Evolutionary conservation across 2,888 invertebrate species (phyloP), one percentile per base, ranked within the genome.

Genomic region (Eupithecia inturbata): DNA sequence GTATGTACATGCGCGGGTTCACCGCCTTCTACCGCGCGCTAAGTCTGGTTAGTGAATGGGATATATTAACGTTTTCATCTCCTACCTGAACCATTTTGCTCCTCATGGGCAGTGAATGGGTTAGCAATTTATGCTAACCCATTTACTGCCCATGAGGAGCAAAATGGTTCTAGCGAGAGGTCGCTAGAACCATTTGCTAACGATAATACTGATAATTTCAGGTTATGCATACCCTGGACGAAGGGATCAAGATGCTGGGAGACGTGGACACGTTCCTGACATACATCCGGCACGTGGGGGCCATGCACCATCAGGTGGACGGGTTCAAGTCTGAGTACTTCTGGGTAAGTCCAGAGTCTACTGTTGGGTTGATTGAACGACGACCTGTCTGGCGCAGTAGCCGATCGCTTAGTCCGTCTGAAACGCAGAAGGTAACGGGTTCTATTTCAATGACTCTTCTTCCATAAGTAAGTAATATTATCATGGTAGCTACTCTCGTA

Each of bases 201-300:
- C 14, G 0, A 57, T 26, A 26, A 12, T 26, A 57, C 26, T 14
- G 10, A 57, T 57, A 26, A 57, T 26, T 57, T 57, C 26, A 76
- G 76, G 98, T 98, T 60, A 98, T 98, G 98, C 96, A 96, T 79
- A 97, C 98, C 1, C 90, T 98, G 79, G 98, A 98, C 87, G 97
- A 98, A 83, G 97, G 97, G 69, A 98, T 98, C 91, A 97, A 97
- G 87, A 96, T 97, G 63, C 94, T 98, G 73, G 97, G 97, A 81
- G 96, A 98, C 87, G 95, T 97, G 85, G 98, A 98, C 87, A 95
- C 96, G 68, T 98, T 98, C 93, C 96, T 97, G 88, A 95, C 96
- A 71, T 97, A 96, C 87, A 93, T 98, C 66, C 95, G 97, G 82
- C 96, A 97, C 86, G 96, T 97, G 36, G 98, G 98, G 0, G 96